phyloP scores from a whole-genome alignment of 2,888 invertebrate genomes.

The Epistrophella euchroma region DNA sequence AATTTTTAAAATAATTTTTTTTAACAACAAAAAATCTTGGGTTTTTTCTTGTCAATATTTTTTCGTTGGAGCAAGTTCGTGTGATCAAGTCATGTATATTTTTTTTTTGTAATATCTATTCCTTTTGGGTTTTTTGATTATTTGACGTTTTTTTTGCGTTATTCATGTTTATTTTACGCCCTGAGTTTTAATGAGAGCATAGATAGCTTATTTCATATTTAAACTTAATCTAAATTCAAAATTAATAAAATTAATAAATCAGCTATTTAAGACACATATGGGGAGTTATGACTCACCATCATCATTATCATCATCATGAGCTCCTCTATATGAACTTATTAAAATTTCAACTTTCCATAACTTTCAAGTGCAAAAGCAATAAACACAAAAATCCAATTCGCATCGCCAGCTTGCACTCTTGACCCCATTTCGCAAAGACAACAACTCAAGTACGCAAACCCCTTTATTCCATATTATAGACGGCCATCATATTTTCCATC shows the following conservation, averaged over 20 bases:
- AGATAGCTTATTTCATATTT: too few species aligned
- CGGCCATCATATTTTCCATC: not conserved
- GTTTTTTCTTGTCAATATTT: too few species aligned
- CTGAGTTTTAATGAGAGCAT: too few species aligned
- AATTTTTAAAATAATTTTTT: too few species aligned
- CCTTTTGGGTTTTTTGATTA: too few species aligned
- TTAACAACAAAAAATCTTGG: too few species aligned
- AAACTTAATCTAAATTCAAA: not conserved
- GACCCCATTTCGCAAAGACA: constrained; percentile 44
- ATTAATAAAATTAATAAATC: constrained; percentile 2
- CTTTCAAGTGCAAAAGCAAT: constrained; percentile 39
- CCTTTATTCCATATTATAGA: not conserved
- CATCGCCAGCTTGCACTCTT: constrained; percentile 38
- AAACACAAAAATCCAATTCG: constrained; percentile 38
- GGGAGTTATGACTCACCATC: not conserved
- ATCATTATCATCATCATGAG: not conserved
- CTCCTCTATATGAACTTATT: not conserved
- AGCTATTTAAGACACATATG: not conserved
- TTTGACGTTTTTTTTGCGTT: too few species aligned
- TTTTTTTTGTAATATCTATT: too few species aligned
- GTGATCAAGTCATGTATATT: too few species aligned
- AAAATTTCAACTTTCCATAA: constrained; percentile 27
- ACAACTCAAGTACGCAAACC: constrained; percentile 31
- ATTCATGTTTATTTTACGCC: too few species aligned
- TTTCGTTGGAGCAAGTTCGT: too few species aligned